phyloP scores from a whole-genome alignment of 37 sponge, comb jelly and placozoan genomes.

The Cladorhizidae sp. region DNA sequence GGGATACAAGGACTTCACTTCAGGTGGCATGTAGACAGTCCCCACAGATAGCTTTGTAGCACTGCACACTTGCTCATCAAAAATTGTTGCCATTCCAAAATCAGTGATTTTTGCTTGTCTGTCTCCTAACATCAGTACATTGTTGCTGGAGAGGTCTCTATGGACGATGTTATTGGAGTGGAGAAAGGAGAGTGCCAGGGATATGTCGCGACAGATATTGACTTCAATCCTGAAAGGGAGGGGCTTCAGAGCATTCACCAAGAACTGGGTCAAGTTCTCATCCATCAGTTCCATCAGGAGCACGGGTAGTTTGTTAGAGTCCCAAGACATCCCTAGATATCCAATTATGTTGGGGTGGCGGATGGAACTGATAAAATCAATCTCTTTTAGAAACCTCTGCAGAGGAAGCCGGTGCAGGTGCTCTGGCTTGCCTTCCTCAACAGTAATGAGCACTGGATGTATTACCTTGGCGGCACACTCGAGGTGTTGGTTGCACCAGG shows the following conservation, averaged over 20 bases:
- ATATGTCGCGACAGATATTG: constrained; percentile 19
- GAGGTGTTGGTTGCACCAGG: constrained; percentile 1
- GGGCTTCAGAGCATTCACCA: constrained; percentile 5
- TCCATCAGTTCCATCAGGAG: constrained; percentile 35
- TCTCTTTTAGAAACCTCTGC: constrained; percentile 6
- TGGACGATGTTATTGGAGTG: constrained; percentile 30
- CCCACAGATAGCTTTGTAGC: constrained; percentile 2
- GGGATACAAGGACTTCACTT: background rate
- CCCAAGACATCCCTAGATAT: background rate
- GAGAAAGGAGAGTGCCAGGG: constrained; percentile 23
- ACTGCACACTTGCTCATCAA: no score
- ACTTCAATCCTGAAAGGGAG: constrained; percentile 12
- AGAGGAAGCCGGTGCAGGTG: background rate
- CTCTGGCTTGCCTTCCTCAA: background rate
- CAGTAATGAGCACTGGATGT: background rate
- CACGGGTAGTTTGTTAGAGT: background rate
- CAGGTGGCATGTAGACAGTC: constrained; percentile 41
- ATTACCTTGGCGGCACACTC: constrained; percentile 19
- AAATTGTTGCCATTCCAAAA: constrained; percentile 27
- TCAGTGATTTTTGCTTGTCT: constrained; percentile 19
- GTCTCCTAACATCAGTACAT: constrained; percentile 6
- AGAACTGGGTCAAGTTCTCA: constrained; percentile 15
- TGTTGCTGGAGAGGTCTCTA: constrained; percentile 30
- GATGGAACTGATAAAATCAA: background rate
- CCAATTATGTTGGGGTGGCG: constrained; percentile 19